A percentile compares a stretch with the other conserved stretches of the same genome.
Conservation (phyloP, 2,113 vertebrate species). For the Pseudorectes ferrugineus region DNA sequence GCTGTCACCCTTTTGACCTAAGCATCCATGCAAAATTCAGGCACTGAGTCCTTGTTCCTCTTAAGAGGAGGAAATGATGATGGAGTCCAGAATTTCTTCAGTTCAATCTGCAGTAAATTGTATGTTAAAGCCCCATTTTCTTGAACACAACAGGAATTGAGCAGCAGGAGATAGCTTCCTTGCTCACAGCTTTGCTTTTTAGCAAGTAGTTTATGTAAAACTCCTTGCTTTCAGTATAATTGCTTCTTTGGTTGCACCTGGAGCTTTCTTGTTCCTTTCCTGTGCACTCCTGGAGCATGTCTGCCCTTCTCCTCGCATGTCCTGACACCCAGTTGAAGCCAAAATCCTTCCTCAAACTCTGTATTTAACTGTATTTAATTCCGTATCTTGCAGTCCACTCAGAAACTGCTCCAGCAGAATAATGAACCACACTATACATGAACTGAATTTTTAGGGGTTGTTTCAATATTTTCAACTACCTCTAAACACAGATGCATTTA, state of each 20-base stretch:
- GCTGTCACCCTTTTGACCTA: background rate
- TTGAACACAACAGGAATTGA: background rate
- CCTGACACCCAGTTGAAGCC: background rate
- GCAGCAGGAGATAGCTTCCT: background rate
- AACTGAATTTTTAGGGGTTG: background rate
- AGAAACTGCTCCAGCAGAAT: background rate
- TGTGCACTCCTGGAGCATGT: background rate
- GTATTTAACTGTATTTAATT: background rate
- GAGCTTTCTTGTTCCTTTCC: background rate
- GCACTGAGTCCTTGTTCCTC: background rate
- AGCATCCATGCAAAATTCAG: background rate
- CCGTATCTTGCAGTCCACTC: background rate
- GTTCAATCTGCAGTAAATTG: background rate
- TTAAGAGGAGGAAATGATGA: background rate
- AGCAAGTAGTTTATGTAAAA: background rate
- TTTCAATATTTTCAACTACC: background rate
- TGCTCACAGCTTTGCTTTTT: background rate
- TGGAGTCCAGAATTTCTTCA: background rate
- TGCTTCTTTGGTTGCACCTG: background rate
- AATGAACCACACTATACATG: background rate
- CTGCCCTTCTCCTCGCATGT: background rate
- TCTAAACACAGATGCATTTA: background rate
- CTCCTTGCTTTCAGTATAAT: background rate
- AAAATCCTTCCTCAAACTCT: background rate
- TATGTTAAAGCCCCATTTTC: constrained; percentile 9